These are phyloP conservation scores for Zosterops borbonicus DNA, from an alignment of 2,113 vertebrate species.

Conservation along the genomic window DNA sequence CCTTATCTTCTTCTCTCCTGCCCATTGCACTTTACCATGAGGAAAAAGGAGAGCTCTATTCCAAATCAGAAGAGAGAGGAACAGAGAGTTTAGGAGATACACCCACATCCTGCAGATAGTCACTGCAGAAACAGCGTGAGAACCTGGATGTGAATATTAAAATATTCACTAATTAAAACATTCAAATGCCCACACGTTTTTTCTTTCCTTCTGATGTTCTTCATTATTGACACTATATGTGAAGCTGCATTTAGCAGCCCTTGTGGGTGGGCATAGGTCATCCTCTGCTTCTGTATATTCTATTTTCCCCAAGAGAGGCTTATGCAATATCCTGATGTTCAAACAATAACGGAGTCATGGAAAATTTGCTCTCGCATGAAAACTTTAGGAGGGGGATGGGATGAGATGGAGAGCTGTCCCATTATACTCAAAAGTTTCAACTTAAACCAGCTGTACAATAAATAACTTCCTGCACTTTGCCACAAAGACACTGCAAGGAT, in stretches of 20 bases:
- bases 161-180: not conserved
- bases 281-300: conserved; percentile 35
- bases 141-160: not conserved
- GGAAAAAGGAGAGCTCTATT: not conserved
- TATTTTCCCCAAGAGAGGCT: conserved; percentile 48
- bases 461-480: conserved; percentile 43
- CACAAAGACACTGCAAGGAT: not conserved
- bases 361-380: conserved; percentile 59
- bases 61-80: not conserved
- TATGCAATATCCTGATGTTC: conserved; percentile 65
- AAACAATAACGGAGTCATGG: conserved; percentile 53
- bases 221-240: not conserved
- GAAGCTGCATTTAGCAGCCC: not conserved
- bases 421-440: conserved; percentile 48
- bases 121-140: not conserved
- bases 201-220: not conserved
- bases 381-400: not conserved
- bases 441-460: conserved; percentile 63
- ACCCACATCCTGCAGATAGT: not conserved
- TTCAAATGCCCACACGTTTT: not conserved
- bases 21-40: not conserved
- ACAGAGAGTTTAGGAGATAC: not conserved
- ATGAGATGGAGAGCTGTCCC: not conserved
- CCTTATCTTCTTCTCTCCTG: not conserved
- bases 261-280: conserved; percentile 27